Conservation (phyloP, 2,113 vertebrate species). For the Lepus europaeus region DNA sequence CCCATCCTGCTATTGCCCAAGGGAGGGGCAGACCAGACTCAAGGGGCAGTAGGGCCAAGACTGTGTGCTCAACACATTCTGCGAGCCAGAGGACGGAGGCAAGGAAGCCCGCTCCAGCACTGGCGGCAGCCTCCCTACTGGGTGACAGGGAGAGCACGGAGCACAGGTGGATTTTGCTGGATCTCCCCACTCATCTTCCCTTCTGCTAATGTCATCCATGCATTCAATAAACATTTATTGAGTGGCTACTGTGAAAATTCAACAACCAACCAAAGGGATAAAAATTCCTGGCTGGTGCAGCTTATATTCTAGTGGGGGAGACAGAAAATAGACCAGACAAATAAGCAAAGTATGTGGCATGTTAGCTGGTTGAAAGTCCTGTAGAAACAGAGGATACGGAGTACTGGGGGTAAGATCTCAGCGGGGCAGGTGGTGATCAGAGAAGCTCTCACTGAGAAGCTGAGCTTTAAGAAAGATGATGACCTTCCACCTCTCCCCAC, state of each 20-base stretch:
- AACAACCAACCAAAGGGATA: neutral
- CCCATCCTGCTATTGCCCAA: slow-evolving; percentile 78
- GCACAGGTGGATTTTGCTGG: neutral
- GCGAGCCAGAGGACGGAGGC: neutral
- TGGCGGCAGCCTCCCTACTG: neutral
- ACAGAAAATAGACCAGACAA: neutral
- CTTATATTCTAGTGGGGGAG: neutral
- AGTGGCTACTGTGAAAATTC: neutral
- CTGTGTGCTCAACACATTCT: neutral
- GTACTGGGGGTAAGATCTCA: neutral
- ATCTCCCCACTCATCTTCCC: neutral
- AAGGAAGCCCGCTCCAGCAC: neutral
- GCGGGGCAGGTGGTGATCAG: neutral
- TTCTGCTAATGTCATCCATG: neutral
- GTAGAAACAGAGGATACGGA: neutral
- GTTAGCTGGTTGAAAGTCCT: neutral
- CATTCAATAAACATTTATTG: neutral
- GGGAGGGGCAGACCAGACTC: neutral
- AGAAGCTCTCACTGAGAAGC: neutral
- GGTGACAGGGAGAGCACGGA: neutral
- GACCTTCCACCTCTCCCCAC: no score
- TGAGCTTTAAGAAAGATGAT: neutral
- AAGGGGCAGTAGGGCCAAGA: no score
- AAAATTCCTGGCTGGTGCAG: neutral
- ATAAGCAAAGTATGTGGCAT: neutral